A percentile compares a stretch with the other conserved stretches of the same genome.
Evolutionary conservation across 1,140 invertebrate species (phyloP).

Genomic region (Ceratina japonica): DNA sequence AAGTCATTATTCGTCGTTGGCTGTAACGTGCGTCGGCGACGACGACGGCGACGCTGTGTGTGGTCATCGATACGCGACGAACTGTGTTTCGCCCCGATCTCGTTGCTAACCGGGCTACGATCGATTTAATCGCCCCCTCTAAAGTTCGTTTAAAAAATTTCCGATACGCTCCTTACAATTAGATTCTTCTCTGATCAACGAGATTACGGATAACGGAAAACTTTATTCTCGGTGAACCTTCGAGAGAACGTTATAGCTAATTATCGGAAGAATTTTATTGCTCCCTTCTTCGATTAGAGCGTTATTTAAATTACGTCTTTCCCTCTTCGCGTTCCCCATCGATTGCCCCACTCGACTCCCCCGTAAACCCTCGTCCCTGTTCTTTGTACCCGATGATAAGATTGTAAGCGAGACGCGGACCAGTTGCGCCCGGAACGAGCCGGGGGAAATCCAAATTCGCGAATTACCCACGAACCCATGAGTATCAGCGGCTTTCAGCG

Average conservation of each 20-base stretch:
- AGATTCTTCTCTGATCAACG: conserved; percentile 23
- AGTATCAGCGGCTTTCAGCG: neutral
- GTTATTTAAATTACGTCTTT: conserved; percentile 4
- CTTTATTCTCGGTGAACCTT: conserved; percentile 19
- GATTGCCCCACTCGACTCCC: too few relatives aligned
- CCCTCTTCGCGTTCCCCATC: too few relatives aligned
- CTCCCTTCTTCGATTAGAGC: neutral
- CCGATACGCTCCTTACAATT: neutral
- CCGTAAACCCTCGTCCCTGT: too few relatives aligned
- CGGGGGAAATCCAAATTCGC: conserved; percentile 1
- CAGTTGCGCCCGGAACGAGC: neutral
- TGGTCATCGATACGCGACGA: too few relatives aligned
- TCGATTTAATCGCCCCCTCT: neutral
- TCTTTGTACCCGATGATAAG: too few relatives aligned
- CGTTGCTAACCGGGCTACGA: neutral
- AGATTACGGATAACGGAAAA: conserved; percentile 42
- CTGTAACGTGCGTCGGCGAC: too few relatives aligned
- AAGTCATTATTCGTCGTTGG: too few relatives aligned
- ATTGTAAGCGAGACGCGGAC: neutral
- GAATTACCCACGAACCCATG: neutral
- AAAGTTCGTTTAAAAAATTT: conserved; percentile 31
- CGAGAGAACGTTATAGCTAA: conserved; percentile 20
- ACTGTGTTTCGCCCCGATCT: too few relatives aligned
- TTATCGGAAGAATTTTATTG: conserved; percentile 21
- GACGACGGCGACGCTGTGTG: too few relatives aligned